These are phyloP conservation scores for Pseudochromis fuscus DNA, from an alignment of 2,797 vertebrate species.

Conservation along the genomic window DNA sequence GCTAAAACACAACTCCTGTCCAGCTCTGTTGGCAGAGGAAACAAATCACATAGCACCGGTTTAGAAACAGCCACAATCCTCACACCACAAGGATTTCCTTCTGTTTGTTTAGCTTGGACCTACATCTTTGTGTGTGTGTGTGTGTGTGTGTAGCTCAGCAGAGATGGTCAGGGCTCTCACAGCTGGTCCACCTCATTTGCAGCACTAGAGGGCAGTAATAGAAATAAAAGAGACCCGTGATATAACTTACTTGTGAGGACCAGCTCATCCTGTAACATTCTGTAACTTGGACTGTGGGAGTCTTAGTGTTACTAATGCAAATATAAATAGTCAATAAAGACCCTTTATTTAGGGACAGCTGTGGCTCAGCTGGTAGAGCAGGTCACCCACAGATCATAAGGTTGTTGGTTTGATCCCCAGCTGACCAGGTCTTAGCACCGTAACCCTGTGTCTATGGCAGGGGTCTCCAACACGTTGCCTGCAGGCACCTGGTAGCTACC, in stretches of 20 bases:
- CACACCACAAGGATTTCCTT: slow-evolving; percentile 41
- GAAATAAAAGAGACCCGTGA: slow-evolving; percentile 2
- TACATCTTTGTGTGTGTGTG: slow-evolving; percentile 8
- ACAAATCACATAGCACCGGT: slow-evolving; percentile 17
- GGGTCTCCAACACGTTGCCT: too few relatives aligned
- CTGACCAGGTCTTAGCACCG: too few relatives aligned
- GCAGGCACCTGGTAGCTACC: too few relatives aligned
- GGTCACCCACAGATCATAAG: too few relatives aligned
- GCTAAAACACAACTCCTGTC: slow-evolving; percentile 30
- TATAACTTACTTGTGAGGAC: slow-evolving; percentile 3
- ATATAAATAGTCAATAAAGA: too few relatives aligned
- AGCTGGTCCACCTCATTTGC: slow-evolving; percentile 5
- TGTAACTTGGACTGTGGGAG: too few relatives aligned
- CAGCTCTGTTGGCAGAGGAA: slow-evolving; percentile 24
- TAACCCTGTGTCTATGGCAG: too few relatives aligned
- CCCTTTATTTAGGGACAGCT: too few relatives aligned
- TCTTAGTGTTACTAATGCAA: neutral
- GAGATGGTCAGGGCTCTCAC: slow-evolving; percentile 3
- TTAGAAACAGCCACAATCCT: slow-evolving; percentile 18
- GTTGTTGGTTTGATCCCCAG: too few relatives aligned
- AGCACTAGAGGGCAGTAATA: slow-evolving; percentile 53
- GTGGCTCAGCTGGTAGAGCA: too few relatives aligned
- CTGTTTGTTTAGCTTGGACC: slow-evolving; percentile 50
- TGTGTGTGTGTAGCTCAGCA: slow-evolving; percentile 11
- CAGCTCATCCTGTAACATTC: neutral